Conservation (phyloP, 2,113 vertebrate genomes). For the Dasypus novemcinctus region DNA sequence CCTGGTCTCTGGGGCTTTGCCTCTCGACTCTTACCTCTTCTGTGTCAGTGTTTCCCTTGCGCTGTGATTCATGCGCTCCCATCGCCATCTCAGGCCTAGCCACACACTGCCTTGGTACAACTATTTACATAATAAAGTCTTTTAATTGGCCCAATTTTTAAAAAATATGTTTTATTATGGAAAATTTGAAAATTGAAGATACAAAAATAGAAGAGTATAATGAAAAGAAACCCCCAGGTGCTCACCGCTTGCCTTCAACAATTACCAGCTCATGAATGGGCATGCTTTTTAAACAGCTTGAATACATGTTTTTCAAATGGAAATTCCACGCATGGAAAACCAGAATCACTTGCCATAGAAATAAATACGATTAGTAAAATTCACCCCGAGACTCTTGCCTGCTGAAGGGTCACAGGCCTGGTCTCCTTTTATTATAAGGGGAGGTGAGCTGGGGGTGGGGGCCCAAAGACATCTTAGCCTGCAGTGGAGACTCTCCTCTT, state of each 20-base stretch:
- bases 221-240: not conserved
- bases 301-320: constrained; percentile 66
- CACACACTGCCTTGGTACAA: not conserved
- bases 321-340: constrained; percentile 76
- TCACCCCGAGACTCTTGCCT: not conserved
- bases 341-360: constrained; percentile 71
- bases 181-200: constrained; percentile 58
- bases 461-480: not conserved
- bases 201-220: not conserved
- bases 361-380: constrained; percentile 62
- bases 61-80: not conserved
- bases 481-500: not conserved
- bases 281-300: constrained; percentile 28
- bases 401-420: not conserved
- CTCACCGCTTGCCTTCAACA: constrained; percentile 19
- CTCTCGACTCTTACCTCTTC: not conserved
- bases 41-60: not conserved
- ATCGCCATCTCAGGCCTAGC: not conserved
- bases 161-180: constrained; percentile 57
- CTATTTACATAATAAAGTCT: constrained; percentile 33
- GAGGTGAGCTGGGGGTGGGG: not conserved
- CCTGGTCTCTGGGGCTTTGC: not conserved
- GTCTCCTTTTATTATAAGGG: not conserved
- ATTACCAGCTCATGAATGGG: not conserved
- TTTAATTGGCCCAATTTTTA: constrained; percentile 32